These are phyloP conservation scores for Notothenia coriiceps DNA, from an alignment of 2,113 vertebrate genomes.

Conservation along the genomic window DNA sequence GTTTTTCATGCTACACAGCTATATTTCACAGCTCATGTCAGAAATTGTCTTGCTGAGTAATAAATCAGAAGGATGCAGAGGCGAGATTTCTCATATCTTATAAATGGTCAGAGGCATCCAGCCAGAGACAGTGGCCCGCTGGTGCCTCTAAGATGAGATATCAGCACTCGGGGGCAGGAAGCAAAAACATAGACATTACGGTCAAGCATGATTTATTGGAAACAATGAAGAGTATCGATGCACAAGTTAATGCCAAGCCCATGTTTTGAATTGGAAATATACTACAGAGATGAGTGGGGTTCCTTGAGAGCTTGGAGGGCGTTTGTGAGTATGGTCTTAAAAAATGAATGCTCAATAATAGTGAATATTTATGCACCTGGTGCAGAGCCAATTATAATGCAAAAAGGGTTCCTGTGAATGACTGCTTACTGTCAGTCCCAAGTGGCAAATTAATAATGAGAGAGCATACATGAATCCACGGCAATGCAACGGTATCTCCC, in stretches of 20 bases:
- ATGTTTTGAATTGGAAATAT: constrained; percentile 25
- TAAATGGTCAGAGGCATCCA: constrained; percentile 43
- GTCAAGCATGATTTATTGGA: constrained; percentile 65
- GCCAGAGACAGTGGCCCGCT: constrained; percentile 31
- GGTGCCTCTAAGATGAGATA: constrained; percentile 57
- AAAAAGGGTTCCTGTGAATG: constrained; percentile 48
- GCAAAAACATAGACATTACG: constrained; percentile 24
- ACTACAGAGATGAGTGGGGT: constrained; percentile 24
- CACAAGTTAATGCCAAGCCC: constrained; percentile 46
- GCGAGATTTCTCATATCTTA: constrained; percentile 50
- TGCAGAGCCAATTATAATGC: constrained; percentile 48
- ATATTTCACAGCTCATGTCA: constrained; percentile 62
- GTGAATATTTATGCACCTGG: constrained; percentile 52
- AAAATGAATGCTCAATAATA: constrained; percentile 33
- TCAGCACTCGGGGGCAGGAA: constrained; percentile 32
- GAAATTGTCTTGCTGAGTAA: constrained; percentile 47
- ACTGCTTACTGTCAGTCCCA: constrained; percentile 56
- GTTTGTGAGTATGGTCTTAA: constrained; percentile 13
- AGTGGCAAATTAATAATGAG: constrained; percentile 59
- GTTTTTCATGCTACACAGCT: constrained; percentile 37
- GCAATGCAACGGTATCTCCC: constrained; percentile 11
- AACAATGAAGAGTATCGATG: constrained; percentile 27
- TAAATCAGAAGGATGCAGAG: constrained; percentile 62
- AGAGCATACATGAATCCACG: constrained; percentile 60
- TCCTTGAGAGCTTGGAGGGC: constrained; percentile 9